Base-by-base conservation (phyloP, 2,113 vertebrate genomes). In the Dinomys branickii region DNA sequence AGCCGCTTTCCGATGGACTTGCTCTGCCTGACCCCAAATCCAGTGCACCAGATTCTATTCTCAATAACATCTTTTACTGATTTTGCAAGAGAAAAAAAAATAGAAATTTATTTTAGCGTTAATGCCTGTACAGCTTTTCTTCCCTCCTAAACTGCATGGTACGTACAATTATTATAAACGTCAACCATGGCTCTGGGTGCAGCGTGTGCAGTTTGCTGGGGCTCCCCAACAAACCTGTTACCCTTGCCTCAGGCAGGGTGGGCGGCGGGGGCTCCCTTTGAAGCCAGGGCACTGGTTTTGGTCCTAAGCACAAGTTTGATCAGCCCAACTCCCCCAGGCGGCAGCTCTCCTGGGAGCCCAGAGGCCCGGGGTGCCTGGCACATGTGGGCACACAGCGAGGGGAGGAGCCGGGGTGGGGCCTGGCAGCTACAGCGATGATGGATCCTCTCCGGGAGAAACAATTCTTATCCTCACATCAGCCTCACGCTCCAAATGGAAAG, bases 51-150 rank as follows among this genome's bases (percentile, higher is more conserved):
- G 54, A 85, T 54, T 44, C 17, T 47, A 90, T 63, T 94, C 88
- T 96, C 97, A 97, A 59, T 85, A 94, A 94, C 63, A 94, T 88
- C 77, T 97, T 98, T 96, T 97, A 97, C 96, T 98, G 95, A 97
- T 95, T 85, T 97, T 95, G 82, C 80, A 83, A 97, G 82, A 97
- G 88, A 90, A 97, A 50, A 97, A 97, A 97, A 98, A 97, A 97
- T 97, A 97, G 85, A 96, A 84, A 96, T 56, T 92, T 92, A 4
- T 95, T 97, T 97, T 65, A 80, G 80, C 93, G 71, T 97, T 87
- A 94, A 85, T 77, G 92, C 41, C 88, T 80, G 5, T 67, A 22
- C 54, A 78, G 92, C 59, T n/a, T 67, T 77, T 50, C 33, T 22
- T 13, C 71, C 81, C 54, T 56, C 87, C 56, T 59, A 84, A 56